Percentiles rank a stretch among this genome's conserved stretches.
Evolutionary conservation across 2,797 vertebrate genomes (phyloP).

Genomic region (Spheniscus humboldti): DNA sequence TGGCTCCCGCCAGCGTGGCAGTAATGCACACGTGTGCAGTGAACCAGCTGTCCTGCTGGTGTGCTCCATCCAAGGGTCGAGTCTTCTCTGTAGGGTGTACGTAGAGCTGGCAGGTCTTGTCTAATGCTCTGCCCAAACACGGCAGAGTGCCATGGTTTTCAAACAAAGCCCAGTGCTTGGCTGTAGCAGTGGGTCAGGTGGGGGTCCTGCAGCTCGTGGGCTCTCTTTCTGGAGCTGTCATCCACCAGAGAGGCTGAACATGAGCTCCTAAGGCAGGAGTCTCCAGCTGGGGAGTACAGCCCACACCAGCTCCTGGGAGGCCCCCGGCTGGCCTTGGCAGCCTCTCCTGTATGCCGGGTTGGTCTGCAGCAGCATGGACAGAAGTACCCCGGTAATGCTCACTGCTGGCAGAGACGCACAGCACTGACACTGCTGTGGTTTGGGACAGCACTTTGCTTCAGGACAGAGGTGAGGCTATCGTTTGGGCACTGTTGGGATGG

Average conservation of each 20-base stretch:
- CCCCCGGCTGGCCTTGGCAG: not conserved
- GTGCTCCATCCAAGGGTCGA: not conserved
- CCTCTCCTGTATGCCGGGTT: not conserved
- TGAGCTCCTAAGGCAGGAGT: not conserved
- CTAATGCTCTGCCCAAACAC: not conserved
- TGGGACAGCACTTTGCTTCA: not conserved
- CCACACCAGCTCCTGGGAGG: not conserved
- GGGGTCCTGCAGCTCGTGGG: not conserved
- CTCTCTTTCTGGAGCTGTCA: not conserved
- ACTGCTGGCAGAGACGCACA: accelerated
- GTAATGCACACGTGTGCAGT: not conserved
- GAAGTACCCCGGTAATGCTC: not conserved
- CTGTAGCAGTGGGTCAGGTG: not conserved
- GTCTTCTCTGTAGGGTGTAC: not conserved
- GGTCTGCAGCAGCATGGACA: not conserved
- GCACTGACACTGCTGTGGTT: not conserved
- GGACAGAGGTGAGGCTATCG: not conserved
- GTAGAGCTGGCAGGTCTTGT: not conserved
- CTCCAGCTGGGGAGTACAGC: not conserved
- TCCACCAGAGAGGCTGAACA: not conserved
- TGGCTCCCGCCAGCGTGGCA: not conserved
- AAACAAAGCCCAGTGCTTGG: not conserved
- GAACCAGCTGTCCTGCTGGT: not conserved
- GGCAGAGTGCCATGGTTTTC: not conserved
- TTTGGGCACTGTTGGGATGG: not conserved